Evolutionary conservation across 2,797 vertebrate species (phyloP), one percentile per base, ranked within the genome.

Genomic region (Caiman crocodilus): DNA sequence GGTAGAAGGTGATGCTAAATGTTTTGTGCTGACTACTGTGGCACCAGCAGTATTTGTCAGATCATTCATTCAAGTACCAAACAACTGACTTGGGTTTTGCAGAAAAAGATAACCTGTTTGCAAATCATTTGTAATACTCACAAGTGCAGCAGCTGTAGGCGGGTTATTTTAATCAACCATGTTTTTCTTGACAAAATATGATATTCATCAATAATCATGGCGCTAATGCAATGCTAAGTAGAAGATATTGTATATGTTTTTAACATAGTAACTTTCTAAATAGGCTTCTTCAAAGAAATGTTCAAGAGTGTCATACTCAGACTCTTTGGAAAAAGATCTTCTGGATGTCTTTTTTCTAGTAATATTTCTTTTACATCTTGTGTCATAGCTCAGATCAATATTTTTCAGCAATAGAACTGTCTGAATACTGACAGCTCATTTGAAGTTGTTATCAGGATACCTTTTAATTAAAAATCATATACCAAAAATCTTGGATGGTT

Each of bases 161-260:
- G 18, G 86, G 73, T 89, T 78, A 64, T 14, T 82, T 32, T 84
- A 80, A 89, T 87, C 75, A 95, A 65, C 58, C 58, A 20, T 6
- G 8, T 92, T 65, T 50, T 83, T 50, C 82, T 92, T 92, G 75
- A 80, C 50, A 84, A 94, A 87, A 18, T 82, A 61, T 79, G 79
- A 5, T 25, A 42, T 85, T 93, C 60, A 11, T 67, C 63, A 63
- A 30, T 55, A 58, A 28, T 90, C 32, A 50, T 0, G 89, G 57
- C 90, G 82, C 25, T 50, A 69, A 32, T 89, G 13, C n/a, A 87
- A 63, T 35, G 26, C 56, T 87, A 74, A 57, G 1, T 23, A 8
- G 30, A 57, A 35, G 35, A 21, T 21, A 75, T 61, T 85, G 88
- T 93, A 50, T 73, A 35, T 50, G 35, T 73, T 42, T 73, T 25